phyloP scores from a whole-genome alignment of 1,140 invertebrate genomes.

The Notospermus geniculatus region DNA sequence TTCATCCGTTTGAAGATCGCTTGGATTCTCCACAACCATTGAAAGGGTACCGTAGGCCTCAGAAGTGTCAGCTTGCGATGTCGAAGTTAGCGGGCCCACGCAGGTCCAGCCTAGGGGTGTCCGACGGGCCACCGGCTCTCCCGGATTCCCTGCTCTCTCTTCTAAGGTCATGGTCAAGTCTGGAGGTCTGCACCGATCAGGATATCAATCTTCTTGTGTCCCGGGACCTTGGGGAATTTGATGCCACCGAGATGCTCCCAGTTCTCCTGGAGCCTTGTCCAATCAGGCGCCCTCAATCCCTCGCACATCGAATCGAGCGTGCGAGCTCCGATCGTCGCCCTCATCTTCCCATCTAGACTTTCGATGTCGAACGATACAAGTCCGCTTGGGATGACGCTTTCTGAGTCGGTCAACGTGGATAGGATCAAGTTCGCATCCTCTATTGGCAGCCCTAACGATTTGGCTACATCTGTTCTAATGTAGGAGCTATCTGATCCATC shows the following conservation, averaged over 20 bases:
- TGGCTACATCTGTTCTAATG: too few species aligned
- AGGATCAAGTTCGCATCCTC: neutral
- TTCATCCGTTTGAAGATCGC: too few species aligned
- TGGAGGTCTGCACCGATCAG: constrained; percentile 7
- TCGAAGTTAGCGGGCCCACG: constrained; percentile 1
- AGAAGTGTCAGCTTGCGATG: too few species aligned
- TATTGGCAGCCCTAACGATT: neutral
- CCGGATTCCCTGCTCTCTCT: neutral
- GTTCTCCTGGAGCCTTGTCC: neutral
- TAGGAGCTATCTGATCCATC: too few species aligned
- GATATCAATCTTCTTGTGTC: neutral
- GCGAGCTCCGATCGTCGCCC: neutral
- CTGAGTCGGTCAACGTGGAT: neutral
- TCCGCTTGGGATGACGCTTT: neutral
- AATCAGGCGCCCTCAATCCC: neutral
- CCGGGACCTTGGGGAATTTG: constrained; percentile 2
- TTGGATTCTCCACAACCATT: too few species aligned
- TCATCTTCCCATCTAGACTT: neutral
- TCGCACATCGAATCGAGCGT: neutral
- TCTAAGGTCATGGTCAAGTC: constrained; percentile 2
- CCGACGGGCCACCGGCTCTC: constrained; percentile 13
- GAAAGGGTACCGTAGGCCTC: too few species aligned
- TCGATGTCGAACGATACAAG: neutral
- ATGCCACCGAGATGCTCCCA: neutral
- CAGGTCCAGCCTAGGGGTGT: constrained; percentile 23